A percentile compares a stretch with the other conserved stretches of the same genome.
Conservation (phyloP, 2,888 invertebrate genomes). For the Drosophila nr. perissopoda region DNA sequence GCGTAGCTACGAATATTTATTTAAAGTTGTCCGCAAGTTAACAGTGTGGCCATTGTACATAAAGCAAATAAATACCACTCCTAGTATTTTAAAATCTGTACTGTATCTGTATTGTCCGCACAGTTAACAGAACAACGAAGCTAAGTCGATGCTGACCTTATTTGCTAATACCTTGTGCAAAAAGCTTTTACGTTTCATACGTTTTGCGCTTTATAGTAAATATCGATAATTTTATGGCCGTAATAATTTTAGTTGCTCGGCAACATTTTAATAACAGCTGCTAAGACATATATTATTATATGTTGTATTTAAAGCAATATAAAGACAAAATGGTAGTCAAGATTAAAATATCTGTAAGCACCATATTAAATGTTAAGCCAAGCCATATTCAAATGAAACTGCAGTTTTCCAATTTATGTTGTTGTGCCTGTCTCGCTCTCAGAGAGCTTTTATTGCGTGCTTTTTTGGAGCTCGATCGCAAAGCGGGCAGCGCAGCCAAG, state of each 20-base stretch:
- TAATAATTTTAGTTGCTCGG: not conserved
- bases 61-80: not conserved
- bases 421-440: slow-evolving; percentile 43
- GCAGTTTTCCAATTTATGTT: not conserved
- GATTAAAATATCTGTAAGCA: not conserved
- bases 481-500: slow-evolving; percentile 58
- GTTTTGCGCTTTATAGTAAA: not conserved
- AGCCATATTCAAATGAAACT: not conserved
- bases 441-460: slow-evolving; percentile 51
- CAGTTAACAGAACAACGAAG: not conserved
- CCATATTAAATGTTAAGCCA: not conserved
- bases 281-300: not conserved
- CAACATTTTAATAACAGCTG: not conserved
- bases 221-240: slow-evolving; percentile 11
- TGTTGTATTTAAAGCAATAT: not conserved
- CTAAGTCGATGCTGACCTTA: not conserved
- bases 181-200: not conserved
- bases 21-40: not conserved
- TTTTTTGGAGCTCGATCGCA: slow-evolving; percentile 61
- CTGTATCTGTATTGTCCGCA: not conserved
- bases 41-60: slow-evolving; percentile 9
- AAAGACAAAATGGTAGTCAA: too few relatives aligned
- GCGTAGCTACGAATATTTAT: not conserved
- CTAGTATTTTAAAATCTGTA: not conserved
- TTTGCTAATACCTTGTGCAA: not conserved